Evolutionary conservation across 2,113 vertebrate species (phyloP), one percentile per base, ranked within the genome.

Genomic region (Camarhynchus parvulus): DNA sequence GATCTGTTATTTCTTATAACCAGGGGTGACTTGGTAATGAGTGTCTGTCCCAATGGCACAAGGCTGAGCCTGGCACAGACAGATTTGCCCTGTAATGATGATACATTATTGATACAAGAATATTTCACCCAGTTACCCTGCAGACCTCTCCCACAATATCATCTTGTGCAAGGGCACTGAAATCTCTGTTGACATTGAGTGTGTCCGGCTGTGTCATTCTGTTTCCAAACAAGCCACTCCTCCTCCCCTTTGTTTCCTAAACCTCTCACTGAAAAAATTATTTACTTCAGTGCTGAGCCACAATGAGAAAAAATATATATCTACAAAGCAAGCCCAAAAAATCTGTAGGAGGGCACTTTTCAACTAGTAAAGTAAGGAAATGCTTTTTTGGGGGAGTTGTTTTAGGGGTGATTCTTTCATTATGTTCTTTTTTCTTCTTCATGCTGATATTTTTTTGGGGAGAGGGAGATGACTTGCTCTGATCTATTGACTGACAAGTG

Each of bases 151-250:
- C 93, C 86, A 66, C 72, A 95, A 86, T 88, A 84, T 58, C 16
- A 41, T 81, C 92, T 96, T 96, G 87, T 92, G 95, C 76, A 96
- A 97, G 93, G n/a, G 88, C 88, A 20, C 16, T 96, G 94, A 96
- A 94, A 96, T 92, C 61, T 76, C 44, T 97, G 92, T 96, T 97
- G 94, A 96, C 92, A 94, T 1, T 89, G 85, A 91, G 63, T 2
- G 68, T 92, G 95, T 56, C 88, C 3, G 2, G 67, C 94, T 97
- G 93, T 95, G 95, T 97, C 94, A 95, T 77, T 75, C 15, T 83
- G 83, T 96, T 97, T 96, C 96, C 88, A 96, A 97, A 97, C 86
- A 96, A 78, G 92, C 90, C 95, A 87, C 90, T 95, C 94, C 96
- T 89, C 44, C 87, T 93, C 39, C 19, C 25, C 53, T 55, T 96